Conservation (phyloP, 2,888 invertebrate genomes). For the Charanyca ferruginea region DNA sequence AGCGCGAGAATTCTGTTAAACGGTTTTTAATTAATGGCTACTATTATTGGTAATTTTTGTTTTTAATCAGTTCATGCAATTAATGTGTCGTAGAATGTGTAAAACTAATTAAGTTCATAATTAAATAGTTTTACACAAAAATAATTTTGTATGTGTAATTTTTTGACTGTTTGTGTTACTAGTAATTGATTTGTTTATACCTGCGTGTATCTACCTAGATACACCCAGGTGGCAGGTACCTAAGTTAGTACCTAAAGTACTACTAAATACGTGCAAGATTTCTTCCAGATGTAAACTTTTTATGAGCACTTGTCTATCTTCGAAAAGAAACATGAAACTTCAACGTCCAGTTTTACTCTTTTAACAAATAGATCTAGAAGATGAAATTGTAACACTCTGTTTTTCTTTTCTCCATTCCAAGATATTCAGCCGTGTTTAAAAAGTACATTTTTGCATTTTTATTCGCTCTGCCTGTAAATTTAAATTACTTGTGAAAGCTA, state of each 20-base stretch:
- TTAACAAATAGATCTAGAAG: slow-evolving; percentile 5
- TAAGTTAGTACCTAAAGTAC: too few relatives aligned
- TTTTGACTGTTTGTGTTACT: too few relatives aligned
- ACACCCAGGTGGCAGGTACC: too few relatives aligned
- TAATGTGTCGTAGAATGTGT: too few relatives aligned
- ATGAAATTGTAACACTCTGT: slow-evolving; percentile 23
- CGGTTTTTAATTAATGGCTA: neutral
- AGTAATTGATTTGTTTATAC: too few relatives aligned
- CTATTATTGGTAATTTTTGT: neutral
- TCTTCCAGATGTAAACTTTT: neutral
- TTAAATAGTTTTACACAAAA: too few relatives aligned
- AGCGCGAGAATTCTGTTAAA: neutral
- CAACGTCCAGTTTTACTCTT: slow-evolving; percentile 2
- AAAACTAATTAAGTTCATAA: too few relatives aligned
- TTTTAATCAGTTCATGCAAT: too few relatives aligned
- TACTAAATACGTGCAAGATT: neutral
- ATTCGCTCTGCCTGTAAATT: slow-evolving; percentile 36
- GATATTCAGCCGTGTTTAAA: slow-evolving; percentile 30
- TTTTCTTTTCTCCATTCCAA: slow-evolving; percentile 40
- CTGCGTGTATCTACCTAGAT: too few relatives aligned
- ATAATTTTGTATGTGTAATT: too few relatives aligned
- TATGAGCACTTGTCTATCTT: neutral
- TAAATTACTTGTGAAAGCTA: slow-evolving; percentile 35
- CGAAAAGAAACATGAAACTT: slow-evolving; percentile 8
- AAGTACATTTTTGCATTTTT: slow-evolving; percentile 39